Base-by-base conservation (phyloP, 2,888 invertebrate species). In the Sarcophaga variegata region DNA sequence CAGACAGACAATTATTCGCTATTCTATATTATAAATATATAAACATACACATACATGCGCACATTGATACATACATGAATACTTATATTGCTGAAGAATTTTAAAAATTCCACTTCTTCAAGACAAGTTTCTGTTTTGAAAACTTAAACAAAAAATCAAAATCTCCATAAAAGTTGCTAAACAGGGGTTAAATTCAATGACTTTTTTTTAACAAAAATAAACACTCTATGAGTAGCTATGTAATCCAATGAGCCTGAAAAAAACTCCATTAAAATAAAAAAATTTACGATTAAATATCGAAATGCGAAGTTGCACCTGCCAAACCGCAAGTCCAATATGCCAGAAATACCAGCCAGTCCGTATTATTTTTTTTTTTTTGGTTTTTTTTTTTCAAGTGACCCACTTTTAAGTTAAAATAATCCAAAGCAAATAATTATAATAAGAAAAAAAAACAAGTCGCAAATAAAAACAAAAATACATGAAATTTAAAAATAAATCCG, bases 341-440 rank as follows among this genome's bases (percentile, higher is more conserved):
- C 22, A 37, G 47, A 22, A 47, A 12, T 25, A 59, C n/a, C 63
- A 77, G 49, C 47, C 67, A 63, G 54, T 54, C 17, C 14, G 54
- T 54, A 54, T 54, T 54, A 4, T 54, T 54, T 54, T 17, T 20
- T 20, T 62, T 20, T 62, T 22, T 6, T 11, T 62, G 20, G 6
- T 0, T 37, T 8, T 8, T 37, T 37, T 83, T 72, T 69, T 69
- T 74, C 54, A 72, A 72, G 66, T 85, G 84, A 85, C 84, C 84
- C 62, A 84, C 80, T 76, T 84, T 78, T 66, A 11, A 37, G 8
- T 8, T 37, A 37, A 37, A 37, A 37, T 37, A 37, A 37, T 37
- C 37, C 37, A 10, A 37, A 37, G 10, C 37, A 37, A 10, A 37
- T 37, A 37, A 37, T 37, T 37, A 37, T 37, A 37, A 8, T 10